Evolutionary conservation across 2,888 invertebrate species (phyloP).

Genomic region (Pollenia angustigena): DNA sequence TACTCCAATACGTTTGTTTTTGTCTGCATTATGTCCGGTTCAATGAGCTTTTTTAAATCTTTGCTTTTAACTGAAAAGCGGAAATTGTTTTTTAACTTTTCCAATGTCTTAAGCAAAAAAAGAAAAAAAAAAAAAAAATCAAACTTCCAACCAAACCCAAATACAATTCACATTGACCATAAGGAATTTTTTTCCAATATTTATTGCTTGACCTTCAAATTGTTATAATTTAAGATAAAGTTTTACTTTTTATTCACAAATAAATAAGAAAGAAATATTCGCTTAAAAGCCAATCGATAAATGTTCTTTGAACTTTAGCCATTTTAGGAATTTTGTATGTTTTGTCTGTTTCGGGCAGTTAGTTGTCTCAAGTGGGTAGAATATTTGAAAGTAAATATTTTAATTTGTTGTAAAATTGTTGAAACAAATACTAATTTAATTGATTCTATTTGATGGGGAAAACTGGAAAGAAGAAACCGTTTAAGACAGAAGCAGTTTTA

Average conservation of each 20-base stretch:
- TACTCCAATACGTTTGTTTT: background rate
- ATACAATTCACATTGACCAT: background rate
- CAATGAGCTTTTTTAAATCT: conserved; percentile 64
- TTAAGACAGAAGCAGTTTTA: too few species aligned
- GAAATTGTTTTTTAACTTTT: conserved; percentile 43
- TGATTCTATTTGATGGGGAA: too few species aligned
- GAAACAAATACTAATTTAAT: too few species aligned
- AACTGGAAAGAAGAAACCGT: too few species aligned
- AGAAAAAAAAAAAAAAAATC: conserved; percentile 2
- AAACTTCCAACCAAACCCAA: background rate
- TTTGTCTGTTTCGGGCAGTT: too few species aligned
- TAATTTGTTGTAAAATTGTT: too few species aligned
- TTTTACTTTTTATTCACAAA: background rate
- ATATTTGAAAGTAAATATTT: too few species aligned
- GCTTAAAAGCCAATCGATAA: background rate
- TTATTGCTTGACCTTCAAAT: conserved; percentile 38
- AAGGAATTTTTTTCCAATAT: conserved; percentile 20
- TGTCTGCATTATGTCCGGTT: conserved; percentile 69
- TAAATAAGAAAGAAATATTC: background rate
- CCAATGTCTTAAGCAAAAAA: conserved; percentile 9
- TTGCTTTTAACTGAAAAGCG: conserved; percentile 51
- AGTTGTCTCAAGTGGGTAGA: too few species aligned
- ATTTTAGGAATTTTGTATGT: background rate
- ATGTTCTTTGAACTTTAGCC: background rate
- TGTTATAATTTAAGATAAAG: background rate